Base-by-base conservation (phyloP, 2,888 invertebrate species). In the Eucriotettix oculatus region DNA sequence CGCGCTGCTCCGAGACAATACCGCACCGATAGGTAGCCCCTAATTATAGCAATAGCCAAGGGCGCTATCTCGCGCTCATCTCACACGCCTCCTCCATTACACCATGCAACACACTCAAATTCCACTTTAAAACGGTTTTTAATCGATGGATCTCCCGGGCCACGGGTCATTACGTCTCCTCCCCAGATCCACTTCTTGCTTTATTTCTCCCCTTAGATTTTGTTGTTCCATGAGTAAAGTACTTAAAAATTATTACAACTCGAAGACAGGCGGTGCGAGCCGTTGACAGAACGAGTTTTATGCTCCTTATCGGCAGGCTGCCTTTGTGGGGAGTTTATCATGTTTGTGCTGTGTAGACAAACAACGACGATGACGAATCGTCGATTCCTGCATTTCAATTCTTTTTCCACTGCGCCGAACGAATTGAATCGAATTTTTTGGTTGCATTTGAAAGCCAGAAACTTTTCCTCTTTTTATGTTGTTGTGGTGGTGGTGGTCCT, bases 21-120 rank as follows among this genome's bases (percentile, higher is more conserved):
- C 48, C 48, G 48, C 12, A 14, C 48, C 14, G 48, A 48, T 48
- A 48, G 48, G 48, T 29, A 29, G 29, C 29, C 29, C 29, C 29
- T 29, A 29, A 29, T 29, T 29, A 29, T 29, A 29, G 29, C 29
- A 29, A 29, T 29, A 29, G 29, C 29, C 29, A 29, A 29, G 3
- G 48, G 48, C 48, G 48, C 48, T 48, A 48, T 48, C 48, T 12
- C 48, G 42, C 55, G 40, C 55, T 42, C n/a, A 14, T 40, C 55
- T 29, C 54, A n/a, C 55, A 48, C 55, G 55, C 55, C 55, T 42
- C 42, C 42, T 55, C 40, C 55, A 55, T 55, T 55, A 55, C 55
- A 55, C 55, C 55, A 55, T 55, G 55, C 55, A 55, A 55, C 55
- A 55, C 55, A 41, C 41, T 55, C 48, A 48, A 48, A 48, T 48